Evolutionary conservation across 2,797 vertebrate genomes (phyloP).

Genomic region (Natrix natrix): DNA sequence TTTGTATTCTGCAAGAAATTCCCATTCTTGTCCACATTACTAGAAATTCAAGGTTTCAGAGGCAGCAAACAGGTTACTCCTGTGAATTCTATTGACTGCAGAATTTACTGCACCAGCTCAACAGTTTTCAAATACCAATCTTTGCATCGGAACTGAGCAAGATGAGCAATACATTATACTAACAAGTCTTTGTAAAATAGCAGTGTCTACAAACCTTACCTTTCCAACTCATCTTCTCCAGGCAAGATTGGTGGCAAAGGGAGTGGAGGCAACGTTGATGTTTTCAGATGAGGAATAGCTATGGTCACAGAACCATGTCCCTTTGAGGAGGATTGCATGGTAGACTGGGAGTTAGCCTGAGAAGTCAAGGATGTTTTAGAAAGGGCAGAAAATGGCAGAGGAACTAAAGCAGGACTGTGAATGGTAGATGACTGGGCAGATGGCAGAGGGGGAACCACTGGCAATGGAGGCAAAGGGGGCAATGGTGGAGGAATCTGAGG

Average conservation of each 20-base stretch:
- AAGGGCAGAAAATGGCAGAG: conserved; percentile 69
- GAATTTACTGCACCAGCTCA: neutral
- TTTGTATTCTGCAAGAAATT: neutral
- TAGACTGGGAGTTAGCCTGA: conserved; percentile 78
- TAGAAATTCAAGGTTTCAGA: neutral
- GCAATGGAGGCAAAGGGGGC: conserved; percentile 74
- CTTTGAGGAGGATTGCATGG: conserved; percentile 71
- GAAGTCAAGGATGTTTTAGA: conserved; percentile 74
- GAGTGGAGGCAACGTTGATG: conserved; percentile 91
- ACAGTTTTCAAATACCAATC: neutral
- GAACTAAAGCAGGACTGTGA: conserved; percentile 64
- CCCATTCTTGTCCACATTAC: neutral
- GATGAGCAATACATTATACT: neutral
- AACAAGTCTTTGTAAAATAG: neutral
- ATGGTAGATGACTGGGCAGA: conserved; percentile 63
- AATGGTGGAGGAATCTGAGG: conserved; percentile 74
- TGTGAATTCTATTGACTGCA: neutral
- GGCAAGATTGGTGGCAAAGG: conserved; percentile 90
- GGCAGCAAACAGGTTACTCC: neutral
- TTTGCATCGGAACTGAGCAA: neutral
- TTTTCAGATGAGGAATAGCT: conserved; percentile 84
- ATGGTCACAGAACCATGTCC: conserved; percentile 69
- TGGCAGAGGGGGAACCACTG: conserved; percentile 70
- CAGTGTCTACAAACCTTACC: conserved; percentile 76
- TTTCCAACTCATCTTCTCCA: conserved; percentile 89